Conservation (phyloP, 2,888 invertebrate species). For the Sinotaia quadrata region DNA sequence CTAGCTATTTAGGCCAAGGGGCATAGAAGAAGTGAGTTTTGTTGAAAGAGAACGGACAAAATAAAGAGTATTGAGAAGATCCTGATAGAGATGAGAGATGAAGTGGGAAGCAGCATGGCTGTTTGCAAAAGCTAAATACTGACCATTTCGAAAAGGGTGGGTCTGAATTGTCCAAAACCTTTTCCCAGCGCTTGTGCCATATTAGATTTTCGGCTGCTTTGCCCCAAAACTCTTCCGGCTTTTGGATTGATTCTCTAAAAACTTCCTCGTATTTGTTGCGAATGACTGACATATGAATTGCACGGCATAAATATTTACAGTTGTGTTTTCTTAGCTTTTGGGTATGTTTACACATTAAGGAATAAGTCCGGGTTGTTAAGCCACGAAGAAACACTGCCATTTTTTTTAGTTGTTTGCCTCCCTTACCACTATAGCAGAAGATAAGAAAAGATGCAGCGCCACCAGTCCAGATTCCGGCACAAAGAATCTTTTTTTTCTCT, state of each 20-base stretch:
- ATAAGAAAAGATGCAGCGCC: too few relatives aligned
- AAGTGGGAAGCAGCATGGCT: too few relatives aligned
- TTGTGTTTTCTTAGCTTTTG: neutral
- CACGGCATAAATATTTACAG: neutral
- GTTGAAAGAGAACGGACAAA: too few relatives aligned
- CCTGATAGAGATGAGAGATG: too few relatives aligned
- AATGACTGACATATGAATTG: neutral
- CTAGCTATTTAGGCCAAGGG: too few relatives aligned
- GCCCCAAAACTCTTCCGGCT: constrained; percentile 88
- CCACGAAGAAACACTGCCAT: constrained; percentile 14
- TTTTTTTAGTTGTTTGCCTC: too few relatives aligned
- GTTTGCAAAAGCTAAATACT: constrained; percentile 44
- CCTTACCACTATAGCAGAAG: too few relatives aligned
- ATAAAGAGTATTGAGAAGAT: too few relatives aligned
- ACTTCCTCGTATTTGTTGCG: constrained; percentile 47
- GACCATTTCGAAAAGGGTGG: constrained; percentile 93
- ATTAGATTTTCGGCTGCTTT: constrained; percentile 82
- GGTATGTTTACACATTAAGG: neutral
- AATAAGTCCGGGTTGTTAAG: neutral
- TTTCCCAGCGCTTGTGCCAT: constrained; percentile 89
- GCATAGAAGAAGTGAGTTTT: too few relatives aligned
- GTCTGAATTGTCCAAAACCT: constrained; percentile 86
- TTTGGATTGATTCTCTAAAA: constrained; percentile 54
- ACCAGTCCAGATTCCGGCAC: too few relatives aligned
- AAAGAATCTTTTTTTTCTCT: too few relatives aligned